Evolutionary conservation across 2,113 vertebrate genomes (phyloP), one percentile per base, ranked within the genome.

Genomic region (Leuciscus idus): DNA sequence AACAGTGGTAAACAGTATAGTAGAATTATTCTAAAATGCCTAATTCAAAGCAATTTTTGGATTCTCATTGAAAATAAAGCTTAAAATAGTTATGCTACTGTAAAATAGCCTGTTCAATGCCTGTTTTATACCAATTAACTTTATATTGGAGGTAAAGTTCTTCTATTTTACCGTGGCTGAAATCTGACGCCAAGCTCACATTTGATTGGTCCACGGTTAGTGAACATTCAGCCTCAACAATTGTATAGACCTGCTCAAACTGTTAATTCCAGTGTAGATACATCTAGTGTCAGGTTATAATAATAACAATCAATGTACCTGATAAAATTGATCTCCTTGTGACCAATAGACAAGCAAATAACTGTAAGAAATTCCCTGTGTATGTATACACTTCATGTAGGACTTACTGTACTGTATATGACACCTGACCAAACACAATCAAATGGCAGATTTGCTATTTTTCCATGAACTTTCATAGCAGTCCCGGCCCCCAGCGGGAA

Each of bases 401-500:
- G 30, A 52, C n/a, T 17, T 46, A 36, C n/a, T 48, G 74, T 23
- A 33, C 46, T 48, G 48, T 48, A 28, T 17, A 76, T 52, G 15
- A 28, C 79, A 81, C 43, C 61, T 66, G 7, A 10, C 33, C n/a
- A 33, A 33, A 50, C 62, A 68, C 43, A 81, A 8, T 43, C 52
- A 36, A 7, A 36, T 28, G 4, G 17, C 5, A 5, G 28, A 26
- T 4, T 10, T 76, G 59, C 62, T 62, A 19, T 75, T 48, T 83
- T 43, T 57, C 77, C 70, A 36, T 75, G 80, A 64, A 21, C 70
- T 75, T 46, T 86, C 30, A 62, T 28, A 77, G 81, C 26, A 50
- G 57, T 28, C 46, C 52, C 13, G 2, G n/a, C 81, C 57, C 59
- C 28, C 68, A 61, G 19, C 21, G 21, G 57, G 68, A 48, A 50